Evolutionary conservation across 2,888 invertebrate genomes (phyloP).

Genomic region (Orthosia incerta): DNA sequence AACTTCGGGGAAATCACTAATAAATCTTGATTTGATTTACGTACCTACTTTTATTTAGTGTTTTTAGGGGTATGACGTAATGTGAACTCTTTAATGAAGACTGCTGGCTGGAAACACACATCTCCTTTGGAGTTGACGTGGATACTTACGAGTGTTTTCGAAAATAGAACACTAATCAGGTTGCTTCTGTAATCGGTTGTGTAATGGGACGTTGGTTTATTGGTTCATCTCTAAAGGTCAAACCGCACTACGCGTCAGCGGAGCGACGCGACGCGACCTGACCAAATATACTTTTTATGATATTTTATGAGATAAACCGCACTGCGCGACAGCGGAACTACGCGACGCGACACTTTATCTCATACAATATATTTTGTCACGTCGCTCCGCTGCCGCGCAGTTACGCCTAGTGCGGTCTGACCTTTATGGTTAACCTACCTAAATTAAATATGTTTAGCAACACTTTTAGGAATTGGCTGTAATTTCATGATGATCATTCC

Average conservation of each 20-base stretch:
- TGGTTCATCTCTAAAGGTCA: neutral
- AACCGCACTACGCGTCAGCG: too few relatives aligned
- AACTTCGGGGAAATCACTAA: slow-evolving; percentile 49
- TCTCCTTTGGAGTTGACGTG: slow-evolving; percentile 29
- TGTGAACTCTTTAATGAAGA: slow-evolving; percentile 47
- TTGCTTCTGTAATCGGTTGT: slow-evolving; percentile 6
- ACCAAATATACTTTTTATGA: too few relatives aligned
- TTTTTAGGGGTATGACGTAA: slow-evolving; percentile 54
- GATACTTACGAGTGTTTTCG: slow-evolving; percentile 9
- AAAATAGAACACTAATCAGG: slow-evolving; percentile 33
- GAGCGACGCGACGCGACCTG: too few relatives aligned
- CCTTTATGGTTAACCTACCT: too few relatives aligned
- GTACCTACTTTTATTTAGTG: slow-evolving; percentile 50
- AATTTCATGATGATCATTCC: neutral
- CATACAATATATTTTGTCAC: too few relatives aligned
- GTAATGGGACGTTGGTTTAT: neutral
- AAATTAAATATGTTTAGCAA: too few relatives aligned
- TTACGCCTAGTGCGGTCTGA: too few relatives aligned
- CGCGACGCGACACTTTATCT: too few relatives aligned
- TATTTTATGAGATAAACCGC: too few relatives aligned
- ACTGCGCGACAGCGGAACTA: too few relatives aligned
- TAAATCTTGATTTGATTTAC: slow-evolving; percentile 64
- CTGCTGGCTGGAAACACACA: slow-evolving; percentile 23
- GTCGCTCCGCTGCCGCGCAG: too few relatives aligned
- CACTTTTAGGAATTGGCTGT: neutral